These are phyloP conservation scores for Ennomos erosarius DNA, from an alignment of 2,888 invertebrate species.

Conservation along the genomic window DNA sequence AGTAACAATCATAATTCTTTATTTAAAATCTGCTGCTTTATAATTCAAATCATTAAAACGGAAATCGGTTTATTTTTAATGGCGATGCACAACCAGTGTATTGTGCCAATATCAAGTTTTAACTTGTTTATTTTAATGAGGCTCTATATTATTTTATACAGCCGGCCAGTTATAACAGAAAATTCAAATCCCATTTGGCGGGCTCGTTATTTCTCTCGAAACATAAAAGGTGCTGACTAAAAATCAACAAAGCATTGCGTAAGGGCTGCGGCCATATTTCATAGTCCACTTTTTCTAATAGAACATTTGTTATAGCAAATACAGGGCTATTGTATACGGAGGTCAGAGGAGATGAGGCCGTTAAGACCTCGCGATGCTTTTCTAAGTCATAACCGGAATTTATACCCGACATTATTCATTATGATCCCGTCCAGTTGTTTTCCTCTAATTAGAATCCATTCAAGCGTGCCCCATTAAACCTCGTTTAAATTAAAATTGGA, in stretches of 20 bases:
- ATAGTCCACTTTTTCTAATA: constrained; percentile 67
- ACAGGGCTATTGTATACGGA: constrained; percentile 66
- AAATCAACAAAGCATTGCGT: constrained; percentile 51
- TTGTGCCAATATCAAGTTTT: constrained; percentile 29
- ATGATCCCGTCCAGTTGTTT: constrained; percentile 72
- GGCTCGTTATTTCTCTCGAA: constrained; percentile 30
- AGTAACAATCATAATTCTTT: constrained; percentile 53
- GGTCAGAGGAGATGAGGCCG: constrained; percentile 52
- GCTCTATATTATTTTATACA: constrained; percentile 36
- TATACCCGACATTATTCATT: constrained; percentile 82
- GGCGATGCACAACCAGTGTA: constrained; percentile 29
- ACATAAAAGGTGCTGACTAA: constrained; percentile 29
- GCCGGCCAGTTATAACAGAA: constrained; percentile 35
- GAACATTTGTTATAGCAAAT: constrained; percentile 76
- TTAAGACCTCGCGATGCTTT: constrained; percentile 56
- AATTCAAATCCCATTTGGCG: constrained; percentile 38
- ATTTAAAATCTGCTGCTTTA: constrained; percentile 47
- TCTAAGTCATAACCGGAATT: constrained; percentile 77
- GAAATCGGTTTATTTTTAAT: constrained; percentile 37
- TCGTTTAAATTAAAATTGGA: constrained; percentile 83
- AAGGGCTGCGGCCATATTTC: constrained; percentile 60
- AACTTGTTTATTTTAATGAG: constrained; percentile 34
- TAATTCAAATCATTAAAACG: constrained; percentile 34
- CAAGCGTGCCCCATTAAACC: constrained; percentile 82
- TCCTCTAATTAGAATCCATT: constrained; percentile 84